Conservation (phyloP, 2,797 vertebrate species). For the Scleropages formosus region DNA sequence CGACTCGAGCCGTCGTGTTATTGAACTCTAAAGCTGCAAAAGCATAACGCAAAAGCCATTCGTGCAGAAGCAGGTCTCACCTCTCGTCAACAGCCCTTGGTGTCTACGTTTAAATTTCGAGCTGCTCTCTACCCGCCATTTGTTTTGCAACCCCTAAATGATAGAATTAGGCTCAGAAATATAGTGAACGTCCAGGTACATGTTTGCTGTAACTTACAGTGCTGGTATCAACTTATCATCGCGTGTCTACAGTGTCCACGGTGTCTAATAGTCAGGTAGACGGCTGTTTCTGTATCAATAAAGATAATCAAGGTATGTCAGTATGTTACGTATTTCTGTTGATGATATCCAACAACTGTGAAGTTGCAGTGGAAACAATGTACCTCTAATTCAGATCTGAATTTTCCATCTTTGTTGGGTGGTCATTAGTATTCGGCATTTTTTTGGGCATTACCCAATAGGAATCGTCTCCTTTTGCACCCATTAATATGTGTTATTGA, state of each 20-base stretch:
- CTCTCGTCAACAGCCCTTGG: conserved; percentile 10
- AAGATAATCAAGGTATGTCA: background rate
- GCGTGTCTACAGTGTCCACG: background rate
- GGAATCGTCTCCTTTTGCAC: background rate
- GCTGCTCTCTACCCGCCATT: background rate
- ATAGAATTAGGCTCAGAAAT: background rate
- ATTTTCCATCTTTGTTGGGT: background rate
- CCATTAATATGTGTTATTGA: background rate
- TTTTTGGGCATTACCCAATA: too few species aligned
- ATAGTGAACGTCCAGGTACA: conserved; percentile 21
- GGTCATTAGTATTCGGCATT: too few species aligned
- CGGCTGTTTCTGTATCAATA: background rate
- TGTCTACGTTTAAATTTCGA: background rate
- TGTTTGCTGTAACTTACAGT: conserved; percentile 4
- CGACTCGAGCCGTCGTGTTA: background rate
- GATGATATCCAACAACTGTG: conserved; percentile 1
- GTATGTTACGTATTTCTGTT: background rate
- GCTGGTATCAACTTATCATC: background rate
- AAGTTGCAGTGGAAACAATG: conserved; percentile 15
- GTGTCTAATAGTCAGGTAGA: background rate
- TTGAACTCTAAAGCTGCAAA: background rate
- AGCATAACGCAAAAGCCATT: background rate
- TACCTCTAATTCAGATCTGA: conserved; percentile 5
- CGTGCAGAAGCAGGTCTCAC: background rate
- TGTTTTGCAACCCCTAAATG: conserved; percentile 14